Base-by-base conservation (phyloP, 2,797 vertebrate species). In the Chiloscyllium punctatum region DNA sequence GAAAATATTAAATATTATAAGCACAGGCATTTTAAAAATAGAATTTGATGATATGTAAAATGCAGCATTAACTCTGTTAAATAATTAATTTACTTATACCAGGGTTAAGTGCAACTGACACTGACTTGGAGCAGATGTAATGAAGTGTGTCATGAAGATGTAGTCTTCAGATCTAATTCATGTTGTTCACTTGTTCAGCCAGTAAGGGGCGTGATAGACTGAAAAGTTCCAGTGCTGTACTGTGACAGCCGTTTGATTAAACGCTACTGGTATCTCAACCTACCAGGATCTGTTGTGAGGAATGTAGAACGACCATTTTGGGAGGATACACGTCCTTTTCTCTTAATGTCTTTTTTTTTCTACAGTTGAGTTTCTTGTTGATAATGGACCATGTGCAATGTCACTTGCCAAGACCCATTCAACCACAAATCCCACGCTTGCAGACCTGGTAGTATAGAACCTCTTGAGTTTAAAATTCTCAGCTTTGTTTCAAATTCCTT, bases 151-250 rank as follows among this genome's bases (percentile, higher is more conserved):
- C 51, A 53, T 57, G 48, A 77, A 57, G 71, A 51, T 27, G 16
- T 27, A 72, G 68, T 1, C n/a, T 72, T 27, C 72, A 16, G 48
- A n/a, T 4, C n/a, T 66, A 91, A 21, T 91, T 33, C 15, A 1
- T 95, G 94, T 74, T 95, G 94, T 95, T n/a, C 72, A 27, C 71
- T 21, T 72, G 94, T 74, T 33, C 42, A 77, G 11, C 92, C 71
- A 77, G 94, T 51, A 95, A 72, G 94, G 94, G 94, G 94, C 71
- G 72, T 11, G 42, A 48, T 53, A 53, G 94, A 27, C 71, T 53
- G 42, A 94, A 51, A 42, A 53, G 94, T 74, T 74, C 94, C 94
- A 1, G 16, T 16, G 74, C 23, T 62, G 79, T 82, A 3, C 53
- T 66, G 53, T 33, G 0, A 21, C 8, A 69, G 90, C 37, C 21